Percentiles rank a stretch among this genome's conserved stretches.
These are phyloP conservation scores for Romanomermis culicivorax DNA, from an alignment of 2,888 invertebrate species.

Conservation along the genomic window DNA sequence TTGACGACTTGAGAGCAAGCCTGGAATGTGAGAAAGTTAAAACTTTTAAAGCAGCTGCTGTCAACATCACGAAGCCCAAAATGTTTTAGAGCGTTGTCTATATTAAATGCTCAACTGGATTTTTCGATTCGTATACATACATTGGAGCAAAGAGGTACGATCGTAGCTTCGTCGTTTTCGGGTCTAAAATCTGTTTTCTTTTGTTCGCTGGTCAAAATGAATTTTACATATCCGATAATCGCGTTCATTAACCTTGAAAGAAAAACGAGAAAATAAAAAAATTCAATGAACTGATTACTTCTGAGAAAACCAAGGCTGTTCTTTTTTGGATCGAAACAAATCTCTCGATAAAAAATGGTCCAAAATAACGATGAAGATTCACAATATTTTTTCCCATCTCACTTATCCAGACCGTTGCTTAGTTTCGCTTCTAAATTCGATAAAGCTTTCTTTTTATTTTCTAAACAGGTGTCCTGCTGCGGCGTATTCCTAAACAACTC, in stretches of 20 bases:
- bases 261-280: not conserved
- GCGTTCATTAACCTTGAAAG: conserved; percentile 46
- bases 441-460: conserved; percentile 59
- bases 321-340: too few relatives aligned
- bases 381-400: too few relatives aligned
- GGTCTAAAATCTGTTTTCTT: conserved; percentile 65
- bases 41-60: too few relatives aligned
- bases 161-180: conserved; percentile 31
- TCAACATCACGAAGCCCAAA: too few relatives aligned
- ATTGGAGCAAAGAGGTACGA: conserved; percentile 11
- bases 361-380: too few relatives aligned
- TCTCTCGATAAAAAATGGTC: too few relatives aligned
- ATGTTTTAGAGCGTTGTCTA: too few relatives aligned
- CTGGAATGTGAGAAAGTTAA: too few relatives aligned
- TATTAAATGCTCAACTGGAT: too few relatives aligned
- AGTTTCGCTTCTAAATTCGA: conserved; percentile 75
- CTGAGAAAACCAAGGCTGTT: too few relatives aligned
- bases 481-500: conserved; percentile 40
- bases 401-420: conserved; percentile 41
- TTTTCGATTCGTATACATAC: not conserved
- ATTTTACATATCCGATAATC: conserved; percentile 68
- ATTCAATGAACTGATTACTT: too few relatives aligned
- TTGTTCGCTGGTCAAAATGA: conserved; percentile 72
- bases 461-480: conserved; percentile 64
- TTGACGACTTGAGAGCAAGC: conserved; percentile 22